Percentiles rank a stretch among this genome's conserved stretches.
These are phyloP conservation scores for Silurus asotus DNA, from an alignment of 2,113 vertebrate species.

Conservation along the genomic window DNA sequence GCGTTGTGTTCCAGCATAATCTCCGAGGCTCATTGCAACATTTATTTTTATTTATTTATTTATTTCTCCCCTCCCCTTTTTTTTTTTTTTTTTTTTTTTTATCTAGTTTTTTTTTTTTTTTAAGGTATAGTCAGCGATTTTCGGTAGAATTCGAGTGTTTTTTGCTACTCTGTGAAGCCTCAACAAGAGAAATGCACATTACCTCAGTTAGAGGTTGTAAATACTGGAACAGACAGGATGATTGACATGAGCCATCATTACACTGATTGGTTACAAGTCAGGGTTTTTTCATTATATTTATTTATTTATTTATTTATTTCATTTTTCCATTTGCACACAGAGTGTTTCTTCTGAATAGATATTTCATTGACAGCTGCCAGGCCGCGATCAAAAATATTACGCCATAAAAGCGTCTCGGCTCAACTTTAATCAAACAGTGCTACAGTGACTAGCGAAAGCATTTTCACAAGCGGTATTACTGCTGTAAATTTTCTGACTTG, in stretches of 20 bases:
- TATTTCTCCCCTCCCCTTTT: neutral
- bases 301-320: neutral
- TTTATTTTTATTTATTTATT: too few species aligned
- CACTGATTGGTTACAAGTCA: neutral
- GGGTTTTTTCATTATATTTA: too few species aligned
- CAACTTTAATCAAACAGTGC: neutral
- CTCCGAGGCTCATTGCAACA: too few species aligned
- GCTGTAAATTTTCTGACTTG: neutral
- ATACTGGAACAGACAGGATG: neutral
- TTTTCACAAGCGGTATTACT: neutral
- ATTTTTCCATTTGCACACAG: neutral
- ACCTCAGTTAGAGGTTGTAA: too few species aligned
- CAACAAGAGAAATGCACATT: neutral
- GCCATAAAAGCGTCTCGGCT: neutral
- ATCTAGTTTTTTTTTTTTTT: neutral
- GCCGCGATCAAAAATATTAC: neutral
- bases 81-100: neutral
- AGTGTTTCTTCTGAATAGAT: neutral
- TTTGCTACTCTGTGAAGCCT: neutral
- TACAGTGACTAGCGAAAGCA: neutral
- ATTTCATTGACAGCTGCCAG: neutral
- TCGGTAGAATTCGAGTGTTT: too few species aligned
- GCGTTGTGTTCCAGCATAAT: neutral
- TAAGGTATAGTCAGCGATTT: neutral
- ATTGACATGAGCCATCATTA: neutral